Evolutionary conservation across 2,797 vertebrate genomes (phyloP).

Genomic region (Synaphobranchus kaupii): DNA sequence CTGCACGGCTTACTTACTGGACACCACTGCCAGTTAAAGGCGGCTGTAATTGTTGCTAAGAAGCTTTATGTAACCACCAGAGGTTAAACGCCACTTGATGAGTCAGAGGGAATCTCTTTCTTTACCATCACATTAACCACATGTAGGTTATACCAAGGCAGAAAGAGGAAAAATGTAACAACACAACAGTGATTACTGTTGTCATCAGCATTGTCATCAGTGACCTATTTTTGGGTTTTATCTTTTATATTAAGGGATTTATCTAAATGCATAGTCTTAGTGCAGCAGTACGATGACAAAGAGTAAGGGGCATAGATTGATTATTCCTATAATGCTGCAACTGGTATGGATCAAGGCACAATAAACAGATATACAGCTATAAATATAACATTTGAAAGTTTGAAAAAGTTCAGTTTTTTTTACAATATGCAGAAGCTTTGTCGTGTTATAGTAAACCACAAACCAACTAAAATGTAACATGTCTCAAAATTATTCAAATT

Average conservation of each 20-base stretch:
- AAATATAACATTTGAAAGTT: too few relatives aligned
- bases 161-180: background rate
- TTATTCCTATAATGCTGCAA: background rate
- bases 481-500: background rate
- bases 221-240: background rate
- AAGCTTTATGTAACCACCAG: background rate
- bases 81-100: slow-evolving; percentile 1
- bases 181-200: background rate
- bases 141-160: background rate
- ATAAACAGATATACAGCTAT: too few relatives aligned
- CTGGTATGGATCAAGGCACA: background rate
- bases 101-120: background rate
- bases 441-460: too few relatives aligned
- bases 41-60: slow-evolving; percentile 5
- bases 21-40: background rate
- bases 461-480: background rate
- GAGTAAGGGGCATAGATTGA: background rate
- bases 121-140: slow-evolving; percentile 1
- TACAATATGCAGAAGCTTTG: too few relatives aligned
- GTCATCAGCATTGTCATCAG: background rate
- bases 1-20: background rate
- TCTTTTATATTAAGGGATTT: too few relatives aligned
- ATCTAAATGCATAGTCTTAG: too few relatives aligned
- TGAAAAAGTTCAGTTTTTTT: too few relatives aligned
- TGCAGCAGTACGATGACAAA: background rate